Conservation (phyloP, 35 echinoderm and acorn worm genomes). For the Lytechinus pictus region DNA sequence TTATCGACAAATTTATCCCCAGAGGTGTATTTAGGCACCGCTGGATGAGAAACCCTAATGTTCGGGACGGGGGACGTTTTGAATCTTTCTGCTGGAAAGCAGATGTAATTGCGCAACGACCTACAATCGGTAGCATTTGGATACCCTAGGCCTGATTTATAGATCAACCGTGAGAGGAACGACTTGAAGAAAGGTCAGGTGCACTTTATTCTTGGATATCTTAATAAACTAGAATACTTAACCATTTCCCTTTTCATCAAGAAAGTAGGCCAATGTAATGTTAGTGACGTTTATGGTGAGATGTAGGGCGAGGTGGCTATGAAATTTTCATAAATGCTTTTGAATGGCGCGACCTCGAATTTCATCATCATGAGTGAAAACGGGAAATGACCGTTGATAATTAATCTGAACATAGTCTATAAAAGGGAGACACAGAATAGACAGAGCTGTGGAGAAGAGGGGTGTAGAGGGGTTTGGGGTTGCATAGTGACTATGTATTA, state of each 20-base stretch:
- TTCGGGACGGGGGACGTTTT: neutral
- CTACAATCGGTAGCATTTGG: neutral
- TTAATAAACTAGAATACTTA: neutral
- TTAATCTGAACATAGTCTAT: neutral
- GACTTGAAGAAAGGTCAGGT: neutral
- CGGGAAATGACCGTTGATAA: neutral
- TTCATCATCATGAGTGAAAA: neutral
- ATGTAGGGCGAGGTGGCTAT: neutral
- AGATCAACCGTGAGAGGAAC: neutral
- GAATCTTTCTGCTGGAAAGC: neutral
- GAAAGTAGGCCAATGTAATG: neutral
- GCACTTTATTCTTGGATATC: neutral
- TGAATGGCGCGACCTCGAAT: neutral
- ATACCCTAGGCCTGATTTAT: neutral
- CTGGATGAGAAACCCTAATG: neutral
- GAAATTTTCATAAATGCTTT: slow-evolving; percentile 4
- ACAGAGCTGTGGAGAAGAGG: too few relatives aligned
- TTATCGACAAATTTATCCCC: neutral
- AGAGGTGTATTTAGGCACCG: slow-evolving; percentile 1
- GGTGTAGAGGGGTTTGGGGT: too few relatives aligned
- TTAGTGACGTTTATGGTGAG: neutral
- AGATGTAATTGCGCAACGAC: slow-evolving; percentile 17
- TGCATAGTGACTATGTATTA: too few relatives aligned
- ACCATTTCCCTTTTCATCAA: neutral
- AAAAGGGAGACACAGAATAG: too few relatives aligned